Evolutionary conservation across 2,797 vertebrate species (phyloP).

Genomic region (Platalea minor): DNA sequence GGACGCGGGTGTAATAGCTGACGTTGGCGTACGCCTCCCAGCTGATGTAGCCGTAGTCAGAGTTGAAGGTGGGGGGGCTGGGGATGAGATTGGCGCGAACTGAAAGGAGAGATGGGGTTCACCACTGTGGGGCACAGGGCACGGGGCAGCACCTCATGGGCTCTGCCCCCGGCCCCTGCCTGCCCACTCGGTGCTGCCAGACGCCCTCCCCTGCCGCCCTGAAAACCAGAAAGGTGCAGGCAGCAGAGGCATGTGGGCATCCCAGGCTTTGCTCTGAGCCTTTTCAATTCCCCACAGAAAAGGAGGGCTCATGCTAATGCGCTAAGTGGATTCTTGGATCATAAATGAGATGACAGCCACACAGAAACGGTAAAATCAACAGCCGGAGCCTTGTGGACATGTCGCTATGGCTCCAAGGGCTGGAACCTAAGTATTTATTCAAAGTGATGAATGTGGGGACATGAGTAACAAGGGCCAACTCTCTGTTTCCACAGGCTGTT

Average conservation of each 20-base stretch:
- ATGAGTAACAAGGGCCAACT: not conserved
- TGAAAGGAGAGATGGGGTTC: conserved; percentile 56
- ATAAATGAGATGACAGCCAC: not conserved
- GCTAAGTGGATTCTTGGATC: not conserved
- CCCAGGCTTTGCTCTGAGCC: not conserved
- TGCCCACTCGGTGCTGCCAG: not conserved
- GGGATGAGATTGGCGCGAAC: conserved; percentile 88
- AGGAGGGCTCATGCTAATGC: not conserved
- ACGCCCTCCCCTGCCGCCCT: not conserved
- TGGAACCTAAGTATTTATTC: conserved; percentile 59
- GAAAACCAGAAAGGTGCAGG: not conserved
- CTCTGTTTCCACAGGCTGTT: not conserved
- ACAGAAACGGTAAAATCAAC: not conserved
- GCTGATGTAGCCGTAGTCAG: conserved; percentile 86
- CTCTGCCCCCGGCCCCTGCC: not conserved
- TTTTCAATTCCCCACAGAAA: not conserved
- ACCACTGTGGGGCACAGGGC: accelerated
- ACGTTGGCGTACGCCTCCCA: conserved; percentile 92
- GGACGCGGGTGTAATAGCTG: conserved; percentile 89
- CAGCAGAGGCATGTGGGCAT: accelerated
- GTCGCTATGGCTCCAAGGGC: not conserved
- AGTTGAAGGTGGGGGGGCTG: conserved; percentile 93
- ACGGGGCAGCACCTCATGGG: not conserved
- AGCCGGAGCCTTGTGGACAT: not conserved
- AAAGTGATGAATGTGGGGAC: conserved; percentile 10